Conservation (phyloP, 2,797 vertebrate genomes). For the Neostethus bicornis region DNA sequence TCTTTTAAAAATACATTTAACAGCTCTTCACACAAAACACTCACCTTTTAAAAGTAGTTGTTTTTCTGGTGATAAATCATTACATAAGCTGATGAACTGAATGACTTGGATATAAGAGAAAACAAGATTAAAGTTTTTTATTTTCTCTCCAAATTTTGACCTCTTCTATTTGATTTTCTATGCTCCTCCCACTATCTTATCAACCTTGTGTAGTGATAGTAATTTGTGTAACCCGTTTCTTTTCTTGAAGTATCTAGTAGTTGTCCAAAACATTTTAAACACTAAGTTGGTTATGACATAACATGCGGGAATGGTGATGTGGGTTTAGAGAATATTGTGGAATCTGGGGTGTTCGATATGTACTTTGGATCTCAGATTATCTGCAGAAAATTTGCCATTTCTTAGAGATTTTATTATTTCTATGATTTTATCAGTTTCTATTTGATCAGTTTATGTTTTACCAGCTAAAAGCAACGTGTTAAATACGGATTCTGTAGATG, state of each 20-base stretch:
- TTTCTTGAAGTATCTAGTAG: too few relatives aligned
- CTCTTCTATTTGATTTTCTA: constrained; percentile 69
- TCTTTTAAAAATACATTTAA: constrained; percentile 36
- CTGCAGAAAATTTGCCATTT: constrained; percentile 4
- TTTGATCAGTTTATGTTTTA: background rate
- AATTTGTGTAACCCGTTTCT: constrained; percentile 32
- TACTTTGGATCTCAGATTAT: constrained; percentile 15
- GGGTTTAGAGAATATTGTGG: too few relatives aligned
- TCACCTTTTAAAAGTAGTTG: background rate
- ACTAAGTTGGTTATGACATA: too few relatives aligned
- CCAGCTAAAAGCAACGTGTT: background rate
- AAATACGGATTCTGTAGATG: too few relatives aligned
- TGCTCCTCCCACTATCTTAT: constrained; percentile 66
- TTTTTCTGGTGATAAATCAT: background rate
- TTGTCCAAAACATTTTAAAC: too few relatives aligned
- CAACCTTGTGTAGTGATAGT: constrained; percentile 70
- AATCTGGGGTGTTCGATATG: background rate
- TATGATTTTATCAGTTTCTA: background rate
- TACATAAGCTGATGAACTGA: background rate
- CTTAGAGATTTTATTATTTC: background rate
- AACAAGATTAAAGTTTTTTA: background rate
- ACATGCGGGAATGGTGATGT: too few relatives aligned
- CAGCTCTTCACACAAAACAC: constrained; percentile 9
- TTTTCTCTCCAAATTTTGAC: background rate
- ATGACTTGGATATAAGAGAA: too few relatives aligned